Evolutionary conservation across 2,113 vertebrate genomes (phyloP).

Genomic region (Crotalus horridus): DNA sequence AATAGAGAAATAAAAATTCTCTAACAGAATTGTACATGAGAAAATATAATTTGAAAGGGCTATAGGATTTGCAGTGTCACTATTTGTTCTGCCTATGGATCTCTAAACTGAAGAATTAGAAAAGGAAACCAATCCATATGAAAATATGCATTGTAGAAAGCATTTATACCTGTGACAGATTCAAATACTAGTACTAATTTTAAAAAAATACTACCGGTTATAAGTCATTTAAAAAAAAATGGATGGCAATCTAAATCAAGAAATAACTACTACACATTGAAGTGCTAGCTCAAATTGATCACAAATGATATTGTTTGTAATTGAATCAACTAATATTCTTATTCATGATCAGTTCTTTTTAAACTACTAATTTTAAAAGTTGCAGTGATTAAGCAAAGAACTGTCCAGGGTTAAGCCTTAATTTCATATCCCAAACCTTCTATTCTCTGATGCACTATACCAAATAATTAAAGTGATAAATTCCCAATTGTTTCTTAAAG

Average conservation of each 20-base stretch:
- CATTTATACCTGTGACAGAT: neutral
- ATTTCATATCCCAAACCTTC: neutral
- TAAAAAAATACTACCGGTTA: too few species aligned
- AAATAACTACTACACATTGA: too few species aligned
- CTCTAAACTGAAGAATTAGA: neutral
- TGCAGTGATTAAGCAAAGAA: neutral
- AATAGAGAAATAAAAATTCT: too few species aligned
- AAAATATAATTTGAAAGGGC: too few species aligned
- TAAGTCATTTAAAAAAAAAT: too few species aligned
- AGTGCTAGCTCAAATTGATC: too few species aligned
- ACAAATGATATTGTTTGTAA: too few species aligned
- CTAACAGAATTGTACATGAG: too few species aligned
- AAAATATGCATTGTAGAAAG: neutral
- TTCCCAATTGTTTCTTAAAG: neutral
- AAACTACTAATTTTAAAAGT: constrained; percentile 16
- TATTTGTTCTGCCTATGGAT: neutral
- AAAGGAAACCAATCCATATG: neutral
- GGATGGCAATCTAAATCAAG: too few species aligned
- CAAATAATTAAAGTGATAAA: neutral
- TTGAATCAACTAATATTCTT: too few species aligned
- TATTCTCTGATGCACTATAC: neutral
- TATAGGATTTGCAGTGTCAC: neutral
- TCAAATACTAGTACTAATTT: neutral
- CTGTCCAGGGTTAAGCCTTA: rapidly evolving
- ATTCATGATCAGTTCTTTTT: constrained; percentile 8